Evolutionary conservation across 2,888 invertebrate genomes (phyloP).

Genomic region (Copidosoma aretas): DNA sequence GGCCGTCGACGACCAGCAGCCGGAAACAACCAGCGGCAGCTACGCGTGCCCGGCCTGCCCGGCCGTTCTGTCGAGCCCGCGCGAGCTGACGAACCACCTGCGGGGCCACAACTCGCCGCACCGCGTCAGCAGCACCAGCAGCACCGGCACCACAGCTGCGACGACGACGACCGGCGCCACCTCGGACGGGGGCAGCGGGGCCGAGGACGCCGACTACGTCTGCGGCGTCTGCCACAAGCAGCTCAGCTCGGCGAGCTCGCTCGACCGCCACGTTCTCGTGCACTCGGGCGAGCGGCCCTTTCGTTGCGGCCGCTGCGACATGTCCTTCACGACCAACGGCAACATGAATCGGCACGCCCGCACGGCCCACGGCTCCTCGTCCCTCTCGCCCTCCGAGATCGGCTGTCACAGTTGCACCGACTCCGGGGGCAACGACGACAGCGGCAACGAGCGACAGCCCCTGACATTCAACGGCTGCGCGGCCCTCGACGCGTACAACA

Average conservation of each 20-base stretch:
- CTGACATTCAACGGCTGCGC: constrained; percentile 51
- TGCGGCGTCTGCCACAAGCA: constrained; percentile 75
- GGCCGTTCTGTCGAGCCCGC: constrained; percentile 48
- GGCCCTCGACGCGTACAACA: constrained; percentile 64
- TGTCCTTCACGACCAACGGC: constrained; percentile 84
- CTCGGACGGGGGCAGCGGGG: constrained; percentile 50
- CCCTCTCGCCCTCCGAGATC: constrained; percentile 15
- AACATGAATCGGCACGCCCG: constrained; percentile 86
- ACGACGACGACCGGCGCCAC: constrained; percentile 47
- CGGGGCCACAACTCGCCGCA: constrained; percentile 57
- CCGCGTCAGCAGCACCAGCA: too few relatives aligned
- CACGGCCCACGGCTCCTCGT: constrained; percentile 62
- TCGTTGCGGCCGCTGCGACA: constrained; percentile 78
- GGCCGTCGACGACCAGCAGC: constrained; percentile 3
- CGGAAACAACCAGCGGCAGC: constrained; percentile 30
- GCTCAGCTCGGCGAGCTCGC: constrained; percentile 78
- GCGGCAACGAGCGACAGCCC: constrained; percentile 37
- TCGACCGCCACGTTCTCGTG: constrained; percentile 80
- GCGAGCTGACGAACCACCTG: constrained; percentile 54
- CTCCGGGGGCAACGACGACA: constrained; percentile 49
- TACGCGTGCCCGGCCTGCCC: constrained; percentile 56
- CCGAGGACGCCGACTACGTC: constrained; percentile 64
- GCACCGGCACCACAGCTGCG: constrained; percentile 46
- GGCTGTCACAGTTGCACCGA: constrained; percentile 52
- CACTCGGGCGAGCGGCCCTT: constrained; percentile 84